These are phyloP conservation scores for Falcaria lacertinaria DNA, from an alignment of 2,888 invertebrate genomes.

Conservation along the genomic window DNA sequence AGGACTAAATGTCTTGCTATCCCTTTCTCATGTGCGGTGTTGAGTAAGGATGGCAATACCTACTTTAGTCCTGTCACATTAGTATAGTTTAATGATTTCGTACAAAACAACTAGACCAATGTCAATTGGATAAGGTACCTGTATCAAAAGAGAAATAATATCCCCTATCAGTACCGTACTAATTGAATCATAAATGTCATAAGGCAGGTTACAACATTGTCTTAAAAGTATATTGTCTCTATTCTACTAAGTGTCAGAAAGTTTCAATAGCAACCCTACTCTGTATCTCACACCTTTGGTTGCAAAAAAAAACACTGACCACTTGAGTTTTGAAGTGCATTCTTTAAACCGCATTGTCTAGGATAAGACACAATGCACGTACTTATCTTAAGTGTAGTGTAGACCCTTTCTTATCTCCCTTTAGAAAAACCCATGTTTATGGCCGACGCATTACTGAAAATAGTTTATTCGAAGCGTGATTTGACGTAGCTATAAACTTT, in stretches of 20 bases:
- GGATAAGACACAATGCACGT: constrained; percentile 39
- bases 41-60: too few relatives aligned
- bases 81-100: too few relatives aligned
- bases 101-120: too few relatives aligned
- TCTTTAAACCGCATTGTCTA: constrained; percentile 50
- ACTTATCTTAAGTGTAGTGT: constrained; percentile 33
- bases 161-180: too few relatives aligned
- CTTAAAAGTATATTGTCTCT: too few relatives aligned
- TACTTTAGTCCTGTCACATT: too few relatives aligned
- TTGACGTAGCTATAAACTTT: constrained; percentile 22
- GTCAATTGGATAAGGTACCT: too few relatives aligned
- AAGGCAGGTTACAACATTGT: too few relatives aligned
- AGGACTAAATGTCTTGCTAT: too few relatives aligned
- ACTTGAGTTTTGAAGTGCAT: constrained; percentile 56
- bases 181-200: too few relatives aligned
- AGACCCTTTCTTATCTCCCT: constrained; percentile 39
- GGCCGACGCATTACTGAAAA: constrained; percentile 10
- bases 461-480: constrained; percentile 22
- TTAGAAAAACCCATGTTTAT: constrained; percentile 10
- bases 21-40: too few relatives aligned
- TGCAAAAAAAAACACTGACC: constrained; percentile 62
- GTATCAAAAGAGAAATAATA: too few relatives aligned
- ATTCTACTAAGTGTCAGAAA: background rate
- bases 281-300: constrained; percentile 18
- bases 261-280: constrained; percentile 3